Conservation (phyloP, 2,113 vertebrate species). For the Ochotona curzoniae region DNA sequence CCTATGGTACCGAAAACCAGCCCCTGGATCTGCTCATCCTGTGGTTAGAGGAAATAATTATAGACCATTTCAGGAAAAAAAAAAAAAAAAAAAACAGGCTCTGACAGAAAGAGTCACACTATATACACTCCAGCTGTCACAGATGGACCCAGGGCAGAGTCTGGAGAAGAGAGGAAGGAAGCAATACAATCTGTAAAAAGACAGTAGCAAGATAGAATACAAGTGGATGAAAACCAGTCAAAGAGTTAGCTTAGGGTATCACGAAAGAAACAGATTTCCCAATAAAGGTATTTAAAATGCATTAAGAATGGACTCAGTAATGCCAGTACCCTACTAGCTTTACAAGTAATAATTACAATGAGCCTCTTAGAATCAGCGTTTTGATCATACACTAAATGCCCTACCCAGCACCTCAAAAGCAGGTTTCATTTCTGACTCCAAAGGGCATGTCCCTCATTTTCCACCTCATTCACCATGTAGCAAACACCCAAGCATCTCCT, state of each 20-base stretch:
- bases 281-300: slow-evolving; percentile 19
- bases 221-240: slow-evolving; percentile 7
- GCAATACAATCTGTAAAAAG: slow-evolving; percentile 41
- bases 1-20: slow-evolving; percentile 72
- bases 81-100: slow-evolving; percentile 35
- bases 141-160: slow-evolving; percentile 50
- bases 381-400: neutral
- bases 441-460: neutral
- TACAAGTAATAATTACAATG: neutral
- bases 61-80: slow-evolving; percentile 65
- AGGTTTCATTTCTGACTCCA: slow-evolving; percentile 34
- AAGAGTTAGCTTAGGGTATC: slow-evolving; percentile 10
- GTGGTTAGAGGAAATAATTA: slow-evolving; percentile 77
- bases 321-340: neutral
- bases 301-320: neutral
- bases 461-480: neutral
- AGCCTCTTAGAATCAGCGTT: neutral
- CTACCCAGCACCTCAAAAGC: slow-evolving; percentile 7
- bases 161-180: neutral
- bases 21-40: slow-evolving; percentile 60
- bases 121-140: slow-evolving; percentile 65
- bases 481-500: neutral
- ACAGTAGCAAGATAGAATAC: neutral
- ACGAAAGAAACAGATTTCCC: slow-evolving; percentile 9
- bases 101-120: slow-evolving; percentile 64